Percentiles rank a stretch among this genome's conserved stretches.
Conservation (phyloP, 2,797 vertebrate species). For the Sebastes nivosus region DNA sequence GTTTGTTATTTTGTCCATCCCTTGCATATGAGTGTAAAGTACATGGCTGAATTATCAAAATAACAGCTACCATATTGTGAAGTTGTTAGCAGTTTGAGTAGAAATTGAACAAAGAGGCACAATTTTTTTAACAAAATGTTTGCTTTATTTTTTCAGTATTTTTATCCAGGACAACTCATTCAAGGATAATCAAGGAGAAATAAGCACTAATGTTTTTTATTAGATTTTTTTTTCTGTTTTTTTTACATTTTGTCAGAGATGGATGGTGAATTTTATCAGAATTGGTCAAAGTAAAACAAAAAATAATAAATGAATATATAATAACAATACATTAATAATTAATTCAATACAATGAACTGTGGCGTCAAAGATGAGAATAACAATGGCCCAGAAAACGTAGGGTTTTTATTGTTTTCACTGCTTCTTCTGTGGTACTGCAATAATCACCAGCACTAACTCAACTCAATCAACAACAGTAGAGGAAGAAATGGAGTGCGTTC, state of each 20-base stretch:
- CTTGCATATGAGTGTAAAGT: not conserved
- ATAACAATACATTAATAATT: conserved; percentile 84
- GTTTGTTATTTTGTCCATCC: not conserved
- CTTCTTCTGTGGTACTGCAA: conserved; percentile 77
- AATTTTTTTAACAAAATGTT: conserved; percentile 83
- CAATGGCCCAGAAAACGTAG: conserved; percentile 72
- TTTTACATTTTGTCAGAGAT: conserved; percentile 81
- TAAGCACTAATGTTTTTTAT: conserved; percentile 79
- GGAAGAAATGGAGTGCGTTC: conserved; percentile 72
- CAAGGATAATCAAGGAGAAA: conserved; percentile 84
- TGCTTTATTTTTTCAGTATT: conserved; percentile 80
- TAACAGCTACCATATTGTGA: not conserved
- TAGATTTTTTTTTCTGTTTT: conserved; percentile 62
- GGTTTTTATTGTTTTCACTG: conserved; percentile 71
- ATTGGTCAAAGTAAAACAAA: conserved; percentile 81
- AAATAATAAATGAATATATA: conserved; percentile 76
- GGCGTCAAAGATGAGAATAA: conserved; percentile 75
- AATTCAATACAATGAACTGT: conserved; percentile 85
- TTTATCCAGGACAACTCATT: conserved; percentile 83
- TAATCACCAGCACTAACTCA: conserved; percentile 86
- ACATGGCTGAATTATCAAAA: not conserved
- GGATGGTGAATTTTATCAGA: conserved; percentile 71
- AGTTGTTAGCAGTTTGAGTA: not conserved
- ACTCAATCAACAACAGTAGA: conserved; percentile 84
- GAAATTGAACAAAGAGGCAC: conserved; percentile 36